These are phyloP conservation scores for Gerris lacustris DNA, from an alignment of 2,888 invertebrate species.

Conservation along the genomic window DNA sequence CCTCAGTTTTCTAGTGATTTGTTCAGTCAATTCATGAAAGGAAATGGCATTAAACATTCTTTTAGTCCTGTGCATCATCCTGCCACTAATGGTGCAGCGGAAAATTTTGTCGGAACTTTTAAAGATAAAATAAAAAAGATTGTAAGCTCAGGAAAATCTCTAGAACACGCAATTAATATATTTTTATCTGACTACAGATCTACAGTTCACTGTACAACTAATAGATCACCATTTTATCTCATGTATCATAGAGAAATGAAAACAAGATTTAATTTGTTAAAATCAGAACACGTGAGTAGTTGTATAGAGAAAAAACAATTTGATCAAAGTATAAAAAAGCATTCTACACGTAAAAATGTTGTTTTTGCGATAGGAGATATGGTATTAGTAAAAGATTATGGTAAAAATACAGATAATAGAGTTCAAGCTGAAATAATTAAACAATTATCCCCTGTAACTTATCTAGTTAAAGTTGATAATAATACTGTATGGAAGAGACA, in stretches of 20 bases:
- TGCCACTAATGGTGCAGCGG: neutral
- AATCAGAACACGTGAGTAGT: neutral
- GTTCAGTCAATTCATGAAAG: constrained; percentile 21
- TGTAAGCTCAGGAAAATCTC: neutral
- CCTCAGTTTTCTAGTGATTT: constrained; percentile 23
- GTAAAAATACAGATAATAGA: neutral
- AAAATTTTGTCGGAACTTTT: neutral
- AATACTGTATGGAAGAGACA: too few relatives aligned
- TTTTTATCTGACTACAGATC: neutral
- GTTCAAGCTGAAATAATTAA: neutral
- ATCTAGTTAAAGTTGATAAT: neutral
- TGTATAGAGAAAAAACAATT: neutral
- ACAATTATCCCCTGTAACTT: neutral
- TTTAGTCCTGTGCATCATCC: constrained; percentile 5
- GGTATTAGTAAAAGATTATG: neutral
- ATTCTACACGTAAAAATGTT: neutral
- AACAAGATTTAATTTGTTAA: neutral
- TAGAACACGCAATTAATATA: neutral
- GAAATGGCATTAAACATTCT: constrained; percentile 17
- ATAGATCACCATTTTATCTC: neutral
- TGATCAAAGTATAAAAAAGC: neutral
- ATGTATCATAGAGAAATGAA: neutral
- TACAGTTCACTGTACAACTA: neutral
- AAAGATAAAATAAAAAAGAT: constrained; percentile 13
- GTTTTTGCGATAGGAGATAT: neutral